Evolutionary conservation across 2,113 vertebrate genomes (phyloP).

Genomic region (Zapus hudsonius): DNA sequence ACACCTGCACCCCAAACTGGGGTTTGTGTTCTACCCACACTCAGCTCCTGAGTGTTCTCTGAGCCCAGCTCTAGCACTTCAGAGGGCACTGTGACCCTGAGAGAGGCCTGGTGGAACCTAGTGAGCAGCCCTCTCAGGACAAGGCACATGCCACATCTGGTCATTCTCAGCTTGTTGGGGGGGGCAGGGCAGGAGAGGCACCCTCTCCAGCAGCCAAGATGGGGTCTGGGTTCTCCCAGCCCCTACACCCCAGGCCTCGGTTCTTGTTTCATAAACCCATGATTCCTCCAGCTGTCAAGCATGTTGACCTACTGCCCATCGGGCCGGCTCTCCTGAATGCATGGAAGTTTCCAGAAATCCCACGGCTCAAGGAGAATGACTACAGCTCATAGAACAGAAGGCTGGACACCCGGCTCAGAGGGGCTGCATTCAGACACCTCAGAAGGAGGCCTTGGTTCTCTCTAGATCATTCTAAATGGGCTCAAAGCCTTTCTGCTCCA

Average conservation of each 20-base stretch:
- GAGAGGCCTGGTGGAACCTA: too few relatives aligned
- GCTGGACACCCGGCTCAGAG: too few relatives aligned
- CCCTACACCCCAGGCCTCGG: accelerated
- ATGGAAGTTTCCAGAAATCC: background rate
- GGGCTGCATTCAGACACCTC: background rate
- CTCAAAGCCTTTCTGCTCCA: background rate
- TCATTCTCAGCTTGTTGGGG: too few relatives aligned
- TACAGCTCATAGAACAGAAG: too few relatives aligned
- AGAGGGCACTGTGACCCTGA: background rate
- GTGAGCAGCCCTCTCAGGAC: background rate
- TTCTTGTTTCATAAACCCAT: accelerated
- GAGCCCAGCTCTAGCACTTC: background rate
- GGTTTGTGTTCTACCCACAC: background rate
- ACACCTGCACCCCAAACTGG: background rate
- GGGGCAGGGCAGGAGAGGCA: background rate
- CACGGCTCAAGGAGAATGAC: accelerated
- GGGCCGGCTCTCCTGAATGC: background rate
- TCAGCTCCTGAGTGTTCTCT: accelerated
- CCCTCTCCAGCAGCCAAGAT: background rate
- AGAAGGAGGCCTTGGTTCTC: background rate
- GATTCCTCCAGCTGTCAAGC: background rate
- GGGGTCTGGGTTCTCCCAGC: background rate
- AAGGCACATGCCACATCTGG: background rate
- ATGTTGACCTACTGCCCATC: too few relatives aligned
- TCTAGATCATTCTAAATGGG: background rate